A percentile compares a stretch with the other conserved stretches of the same genome.
phyloP scores from a whole-genome alignment of 2,888 invertebrate genomes.

The Amblyteles armatorius region DNA sequence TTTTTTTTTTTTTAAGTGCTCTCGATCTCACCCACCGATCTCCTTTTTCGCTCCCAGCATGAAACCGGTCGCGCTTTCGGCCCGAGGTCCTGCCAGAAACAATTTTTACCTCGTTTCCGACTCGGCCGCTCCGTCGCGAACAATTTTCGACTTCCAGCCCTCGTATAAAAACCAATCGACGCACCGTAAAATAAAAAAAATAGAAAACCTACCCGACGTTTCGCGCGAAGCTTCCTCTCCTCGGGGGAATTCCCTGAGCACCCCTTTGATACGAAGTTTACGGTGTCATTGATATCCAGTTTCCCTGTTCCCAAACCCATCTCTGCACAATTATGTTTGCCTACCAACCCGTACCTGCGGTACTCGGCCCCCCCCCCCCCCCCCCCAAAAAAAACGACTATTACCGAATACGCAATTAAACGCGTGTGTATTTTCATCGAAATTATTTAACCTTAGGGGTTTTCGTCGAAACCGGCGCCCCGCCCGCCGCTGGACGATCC shows the following conservation, averaged over 20 bases:
- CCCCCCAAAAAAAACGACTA: neutral
- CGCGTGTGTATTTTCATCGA: slow-evolving; percentile 29
- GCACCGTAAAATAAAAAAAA: neutral
- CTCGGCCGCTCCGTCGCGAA: neutral
- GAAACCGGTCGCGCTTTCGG: neutral
- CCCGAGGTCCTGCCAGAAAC: neutral
- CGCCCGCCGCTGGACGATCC: slow-evolving; percentile 35
- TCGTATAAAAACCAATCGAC: neutral
- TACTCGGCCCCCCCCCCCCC: slow-evolving; percentile 2
- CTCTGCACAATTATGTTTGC: neutral
- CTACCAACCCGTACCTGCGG: neutral
- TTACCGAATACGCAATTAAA: slow-evolving; percentile 57
- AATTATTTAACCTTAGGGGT: slow-evolving; percentile 40
- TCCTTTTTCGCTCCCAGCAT: neutral
- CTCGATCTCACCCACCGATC: neutral
- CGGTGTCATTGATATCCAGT: neutral
- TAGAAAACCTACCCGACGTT: neutral
- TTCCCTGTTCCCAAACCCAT: neutral
- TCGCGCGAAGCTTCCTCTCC: neutral
- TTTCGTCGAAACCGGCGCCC: slow-evolving; percentile 29
- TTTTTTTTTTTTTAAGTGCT: no score
- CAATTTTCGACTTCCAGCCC: neutral
- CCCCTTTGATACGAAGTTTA: neutral
- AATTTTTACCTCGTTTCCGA: neutral
- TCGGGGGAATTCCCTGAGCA: neutral